A percentile compares a stretch with the other conserved stretches of the same genome.
Evolutionary conservation across 1,140 invertebrate species (phyloP).

Genomic region (Nomia melanderi): DNA sequence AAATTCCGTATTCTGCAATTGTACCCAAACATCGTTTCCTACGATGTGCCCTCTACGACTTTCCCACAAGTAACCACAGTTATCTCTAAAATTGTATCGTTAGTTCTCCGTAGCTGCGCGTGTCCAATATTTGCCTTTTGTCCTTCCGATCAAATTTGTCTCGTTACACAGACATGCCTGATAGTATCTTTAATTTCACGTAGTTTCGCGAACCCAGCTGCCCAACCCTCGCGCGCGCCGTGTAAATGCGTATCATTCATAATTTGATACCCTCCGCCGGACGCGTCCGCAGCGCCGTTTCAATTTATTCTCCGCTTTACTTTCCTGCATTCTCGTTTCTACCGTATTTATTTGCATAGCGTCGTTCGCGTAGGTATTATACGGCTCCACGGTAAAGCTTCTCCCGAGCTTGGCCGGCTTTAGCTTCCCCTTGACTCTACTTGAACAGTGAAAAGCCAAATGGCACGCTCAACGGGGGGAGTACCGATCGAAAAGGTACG

Average conservation of each 20-base stretch:
- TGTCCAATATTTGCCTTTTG: not conserved
- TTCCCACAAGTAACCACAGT: too few species aligned
- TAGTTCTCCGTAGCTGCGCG: not conserved
- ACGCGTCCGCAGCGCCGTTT: constrained; percentile 8
- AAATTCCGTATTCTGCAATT: too few species aligned
- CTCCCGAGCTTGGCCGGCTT: not conserved
- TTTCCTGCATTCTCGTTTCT: constrained; percentile 11
- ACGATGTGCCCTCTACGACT: too few species aligned
- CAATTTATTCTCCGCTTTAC: constrained; percentile 30
- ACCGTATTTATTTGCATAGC: constrained; percentile 43
- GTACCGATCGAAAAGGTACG: constrained; percentile 23
- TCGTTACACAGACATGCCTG: not conserved
- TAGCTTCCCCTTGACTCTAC: constrained; percentile 19
- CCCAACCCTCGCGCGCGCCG: not conserved
- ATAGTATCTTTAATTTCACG: constrained; percentile 18
- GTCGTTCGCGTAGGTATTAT: constrained; percentile 34
- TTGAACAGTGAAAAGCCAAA: constrained; percentile 35
- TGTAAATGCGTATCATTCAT: constrained; percentile 23
- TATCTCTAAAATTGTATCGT: not conserved
- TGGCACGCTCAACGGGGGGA: constrained; percentile 1
- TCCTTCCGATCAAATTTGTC: not conserved
- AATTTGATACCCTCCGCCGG: constrained; percentile 12
- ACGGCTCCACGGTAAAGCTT: constrained; percentile 9
- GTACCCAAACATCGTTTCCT: too few species aligned
- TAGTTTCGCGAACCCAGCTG: not conserved